A percentile compares a stretch with the other conserved stretches of the same genome.
Evolutionary conservation across 2,888 invertebrate genomes (phyloP).

Genomic region (Noctuana brunneofusca): DNA sequence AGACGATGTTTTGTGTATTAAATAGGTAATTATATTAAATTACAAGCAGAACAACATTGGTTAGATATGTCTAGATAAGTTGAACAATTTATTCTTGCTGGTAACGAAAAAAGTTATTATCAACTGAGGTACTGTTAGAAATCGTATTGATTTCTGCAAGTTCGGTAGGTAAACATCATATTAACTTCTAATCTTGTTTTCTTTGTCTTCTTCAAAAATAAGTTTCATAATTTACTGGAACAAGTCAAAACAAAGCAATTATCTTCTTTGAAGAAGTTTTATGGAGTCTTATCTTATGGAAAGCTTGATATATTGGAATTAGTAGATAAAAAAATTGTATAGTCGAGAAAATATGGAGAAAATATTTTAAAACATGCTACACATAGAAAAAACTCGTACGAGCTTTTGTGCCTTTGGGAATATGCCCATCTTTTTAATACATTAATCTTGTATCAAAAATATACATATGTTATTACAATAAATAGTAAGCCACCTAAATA

Average conservation of each 20-base stretch:
- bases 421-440: too few relatives aligned
- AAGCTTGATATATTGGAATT: not conserved
- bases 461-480: too few relatives aligned
- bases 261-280: conserved; percentile 13
- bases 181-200: conserved; percentile 23
- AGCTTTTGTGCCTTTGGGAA: too few relatives aligned
- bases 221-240: conserved; percentile 17
- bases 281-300: not conserved
- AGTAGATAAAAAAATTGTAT: not conserved
- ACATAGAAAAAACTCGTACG: too few relatives aligned
- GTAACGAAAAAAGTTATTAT: conserved; percentile 21
- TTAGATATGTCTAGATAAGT: conserved; percentile 13
- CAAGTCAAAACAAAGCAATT: conserved; percentile 21
- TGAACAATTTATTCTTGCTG: conserved; percentile 10
- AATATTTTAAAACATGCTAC: too few relatives aligned
- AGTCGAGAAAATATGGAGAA: not conserved
- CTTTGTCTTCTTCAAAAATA: conserved; percentile 13
- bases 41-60: not conserved
- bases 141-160: conserved; percentile 2
- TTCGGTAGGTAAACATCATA: conserved; percentile 11
- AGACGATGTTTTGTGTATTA: conserved; percentile 2
- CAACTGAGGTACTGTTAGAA: conserved; percentile 5
- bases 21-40: conserved; percentile 20
- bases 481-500: too few relatives aligned
- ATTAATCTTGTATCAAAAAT: too few relatives aligned